These are phyloP conservation scores for Cynaeus angustus DNA, from an alignment of 2,888 invertebrate genomes.

Conservation along the genomic window DNA sequence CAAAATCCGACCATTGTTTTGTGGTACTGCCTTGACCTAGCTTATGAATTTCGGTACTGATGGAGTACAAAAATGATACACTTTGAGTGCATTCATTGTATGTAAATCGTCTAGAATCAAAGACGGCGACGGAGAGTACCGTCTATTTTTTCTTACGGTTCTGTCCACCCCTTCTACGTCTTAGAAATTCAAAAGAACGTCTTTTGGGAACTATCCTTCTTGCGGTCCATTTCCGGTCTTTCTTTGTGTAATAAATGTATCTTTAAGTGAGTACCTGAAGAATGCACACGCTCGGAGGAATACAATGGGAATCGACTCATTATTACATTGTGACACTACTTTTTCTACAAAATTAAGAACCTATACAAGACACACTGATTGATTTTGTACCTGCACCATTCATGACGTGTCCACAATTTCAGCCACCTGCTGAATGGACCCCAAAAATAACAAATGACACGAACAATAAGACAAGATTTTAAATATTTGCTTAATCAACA, in stretches of 20 bases:
- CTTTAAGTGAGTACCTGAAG: conserved; percentile 7
- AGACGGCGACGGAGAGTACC: conserved; percentile 1
- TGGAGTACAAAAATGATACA: conserved; percentile 20
- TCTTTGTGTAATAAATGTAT: conserved; percentile 15
- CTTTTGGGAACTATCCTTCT: conserved; percentile 16
- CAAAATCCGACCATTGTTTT: conserved; percentile 31
- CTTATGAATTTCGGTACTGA: conserved; percentile 47
- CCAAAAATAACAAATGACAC: conserved; percentile 4
- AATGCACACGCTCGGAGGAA: conserved; percentile 9
- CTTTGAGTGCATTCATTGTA: conserved; percentile 37
- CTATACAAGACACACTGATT: background rate
- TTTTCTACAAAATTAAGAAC: conserved; percentile 2
- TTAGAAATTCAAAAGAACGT: conserved; percentile 5
- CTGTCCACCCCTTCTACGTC: conserved; percentile 2
- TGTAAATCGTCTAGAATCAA: conserved; percentile 24
- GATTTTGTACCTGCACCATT: background rate
- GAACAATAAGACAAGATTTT: background rate
- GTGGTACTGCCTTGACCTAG: conserved; percentile 54
- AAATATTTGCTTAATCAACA: background rate
- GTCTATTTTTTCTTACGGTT: conserved; percentile 7
- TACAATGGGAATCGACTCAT: conserved; percentile 1
- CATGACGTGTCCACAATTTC: too few relatives aligned
- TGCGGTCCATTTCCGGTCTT: conserved; percentile 24
- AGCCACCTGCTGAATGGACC: background rate
- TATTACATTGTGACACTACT: background rate